A percentile compares a stretch with the other conserved stretches of the same genome.
phyloP scores from a whole-genome alignment of 2,797 vertebrate species.

The Argya squamiceps region DNA sequence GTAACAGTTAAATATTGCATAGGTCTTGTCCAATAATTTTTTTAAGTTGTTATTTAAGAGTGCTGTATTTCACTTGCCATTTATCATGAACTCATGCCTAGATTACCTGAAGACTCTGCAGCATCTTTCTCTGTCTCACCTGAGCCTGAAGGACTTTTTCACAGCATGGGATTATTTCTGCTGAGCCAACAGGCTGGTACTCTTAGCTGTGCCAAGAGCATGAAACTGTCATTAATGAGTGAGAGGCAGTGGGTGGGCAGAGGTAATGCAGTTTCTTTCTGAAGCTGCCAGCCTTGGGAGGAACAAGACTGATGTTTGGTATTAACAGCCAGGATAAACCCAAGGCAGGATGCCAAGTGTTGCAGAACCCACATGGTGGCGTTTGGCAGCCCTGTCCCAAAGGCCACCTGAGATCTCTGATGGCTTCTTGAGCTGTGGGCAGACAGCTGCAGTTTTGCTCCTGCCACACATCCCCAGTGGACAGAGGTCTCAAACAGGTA shows the following conservation, averaged over 20 bases:
- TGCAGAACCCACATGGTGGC: accelerated
- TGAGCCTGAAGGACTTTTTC: neutral
- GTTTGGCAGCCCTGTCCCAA: neutral
- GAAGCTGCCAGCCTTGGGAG: neutral
- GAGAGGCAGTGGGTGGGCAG: neutral
- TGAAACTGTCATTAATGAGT: neutral
- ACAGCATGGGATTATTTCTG: neutral
- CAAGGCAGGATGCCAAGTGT: neutral
- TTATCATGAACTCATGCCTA: neutral
- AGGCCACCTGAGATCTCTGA: neutral
- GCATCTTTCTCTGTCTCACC: neutral
- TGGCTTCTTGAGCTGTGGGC: neutral
- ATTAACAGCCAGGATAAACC: neutral
- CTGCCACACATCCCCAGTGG: neutral
- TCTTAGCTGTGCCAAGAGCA: accelerated
- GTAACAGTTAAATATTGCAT: neutral
- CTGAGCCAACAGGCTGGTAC: neutral
- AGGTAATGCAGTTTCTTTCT: neutral
- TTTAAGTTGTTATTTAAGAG: neutral
- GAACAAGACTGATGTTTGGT: neutral
- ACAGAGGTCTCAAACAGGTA: neutral
- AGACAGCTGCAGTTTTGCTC: neutral
- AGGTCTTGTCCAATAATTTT: neutral
- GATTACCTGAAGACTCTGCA: neutral
- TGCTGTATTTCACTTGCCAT: neutral